Conservation (phyloP, 1,140 invertebrate genomes). For the Pseudomyrmex pallidus region DNA sequence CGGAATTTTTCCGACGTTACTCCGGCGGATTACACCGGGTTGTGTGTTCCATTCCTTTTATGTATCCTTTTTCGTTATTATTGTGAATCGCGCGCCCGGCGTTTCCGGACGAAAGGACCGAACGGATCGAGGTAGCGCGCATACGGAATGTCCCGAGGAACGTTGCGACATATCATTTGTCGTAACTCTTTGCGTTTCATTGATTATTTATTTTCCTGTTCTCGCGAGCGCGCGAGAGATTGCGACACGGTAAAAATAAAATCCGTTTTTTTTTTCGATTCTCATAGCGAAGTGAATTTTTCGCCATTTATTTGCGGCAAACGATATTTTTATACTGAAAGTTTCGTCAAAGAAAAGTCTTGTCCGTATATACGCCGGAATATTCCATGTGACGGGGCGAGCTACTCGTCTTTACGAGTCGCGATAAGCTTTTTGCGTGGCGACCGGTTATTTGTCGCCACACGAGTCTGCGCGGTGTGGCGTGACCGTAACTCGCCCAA, state of each 20-base stretch:
- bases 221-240: too few relatives aligned
- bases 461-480: conserved; percentile 11
- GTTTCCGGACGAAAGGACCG: conserved; percentile 11
- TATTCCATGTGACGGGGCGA: neutral
- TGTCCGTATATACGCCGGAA: neutral
- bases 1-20: conserved; percentile 57
- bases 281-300: neutral
- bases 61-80: conserved; percentile 43
- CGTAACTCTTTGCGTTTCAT: neutral
- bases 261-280: neutral
- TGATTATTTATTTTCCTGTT: neutral
- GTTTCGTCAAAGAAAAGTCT: too few relatives aligned
- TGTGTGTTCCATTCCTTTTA: conserved; percentile 42
- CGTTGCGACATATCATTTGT: neutral
- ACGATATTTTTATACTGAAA: neutral
- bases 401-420: conserved; percentile 21
- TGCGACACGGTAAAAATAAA: neutral
- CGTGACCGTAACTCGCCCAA: conserved; percentile 45
- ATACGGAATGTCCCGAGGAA: neutral
- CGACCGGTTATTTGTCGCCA: conserved; percentile 54
- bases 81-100: conserved; percentile 31
- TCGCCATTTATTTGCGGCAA: neutral
- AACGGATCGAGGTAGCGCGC: neutral
- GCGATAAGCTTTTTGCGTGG: conserved; percentile 63
- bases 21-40: conserved; percentile 35